phyloP scores from a whole-genome alignment of 2,888 invertebrate species.

The Chesias legatella region DNA sequence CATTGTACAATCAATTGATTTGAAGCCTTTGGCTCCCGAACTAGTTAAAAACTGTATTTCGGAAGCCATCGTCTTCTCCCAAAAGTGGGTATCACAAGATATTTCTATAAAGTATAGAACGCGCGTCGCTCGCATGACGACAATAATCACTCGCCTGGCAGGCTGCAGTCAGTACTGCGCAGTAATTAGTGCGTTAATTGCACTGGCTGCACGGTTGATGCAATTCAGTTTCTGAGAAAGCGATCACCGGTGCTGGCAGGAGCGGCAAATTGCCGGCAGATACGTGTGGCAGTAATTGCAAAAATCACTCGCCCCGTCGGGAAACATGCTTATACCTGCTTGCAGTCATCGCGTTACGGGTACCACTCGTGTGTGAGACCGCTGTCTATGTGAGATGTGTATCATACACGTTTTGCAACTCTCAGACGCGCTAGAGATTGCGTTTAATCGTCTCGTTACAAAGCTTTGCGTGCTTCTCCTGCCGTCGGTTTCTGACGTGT shows the following conservation, averaged over 20 bases:
- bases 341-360: constrained; percentile 49
- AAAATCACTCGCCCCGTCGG: constrained; percentile 60
- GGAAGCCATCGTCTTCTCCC: too few relatives aligned
- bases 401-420: constrained; percentile 22
- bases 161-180: constrained; percentile 18
- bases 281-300: constrained; percentile 78
- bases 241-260: constrained; percentile 63
- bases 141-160: constrained; percentile 14
- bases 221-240: constrained; percentile 71
- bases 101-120: too few relatives aligned
- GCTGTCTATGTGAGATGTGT: constrained; percentile 24
- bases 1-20: too few relatives aligned
- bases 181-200: constrained; percentile 73
- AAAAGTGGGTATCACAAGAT: too few relatives aligned
- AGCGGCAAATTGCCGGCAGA: constrained; percentile 75
- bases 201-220: constrained; percentile 59
- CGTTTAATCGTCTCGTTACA: constrained; percentile 7
- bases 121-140: constrained; percentile 13
- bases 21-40: too few relatives aligned
- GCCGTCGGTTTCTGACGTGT: background rate
- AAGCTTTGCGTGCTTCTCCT: constrained; percentile 9
- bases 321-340: constrained; percentile 39
- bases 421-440: constrained; percentile 7
- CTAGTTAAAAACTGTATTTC: too few relatives aligned
- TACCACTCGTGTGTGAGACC: constrained; percentile 34